A percentile compares a stretch with the other conserved stretches of the same genome.
These are phyloP conservation scores for Pseudotriccus pelzelni DNA, from an alignment of 2,797 vertebrate genomes.

Conservation along the genomic window DNA sequence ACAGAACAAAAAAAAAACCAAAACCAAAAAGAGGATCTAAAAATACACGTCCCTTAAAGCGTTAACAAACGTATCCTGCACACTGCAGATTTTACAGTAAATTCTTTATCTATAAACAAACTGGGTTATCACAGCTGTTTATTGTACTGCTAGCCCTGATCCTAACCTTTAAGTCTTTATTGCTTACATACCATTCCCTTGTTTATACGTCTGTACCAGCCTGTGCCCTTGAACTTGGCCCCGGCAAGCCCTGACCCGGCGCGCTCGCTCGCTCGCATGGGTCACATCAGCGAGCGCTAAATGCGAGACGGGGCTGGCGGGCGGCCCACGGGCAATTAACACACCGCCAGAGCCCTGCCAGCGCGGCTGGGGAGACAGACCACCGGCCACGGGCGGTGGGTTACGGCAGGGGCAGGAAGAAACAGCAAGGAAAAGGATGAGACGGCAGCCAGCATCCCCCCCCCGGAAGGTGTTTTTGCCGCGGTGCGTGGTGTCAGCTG, in stretches of 20 bases:
- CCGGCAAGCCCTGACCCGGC: constrained; percentile 62
- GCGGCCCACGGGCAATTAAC: constrained; percentile 68
- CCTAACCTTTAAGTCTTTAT: constrained; percentile 81
- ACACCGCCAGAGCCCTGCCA: constrained; percentile 61
- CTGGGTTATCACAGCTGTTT: constrained; percentile 82
- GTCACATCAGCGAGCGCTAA: constrained; percentile 65
- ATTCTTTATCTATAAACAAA: constrained; percentile 83
- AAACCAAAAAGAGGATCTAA: not conserved
- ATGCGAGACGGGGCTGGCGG: constrained; percentile 67
- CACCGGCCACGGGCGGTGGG: constrained; percentile 55
- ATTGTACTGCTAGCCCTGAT: constrained; percentile 77
- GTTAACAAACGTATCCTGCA: constrained; percentile 64
- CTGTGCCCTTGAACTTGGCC: constrained; percentile 83
- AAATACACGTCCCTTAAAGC: constrained; percentile 30
- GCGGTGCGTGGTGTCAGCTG: constrained; percentile 35
- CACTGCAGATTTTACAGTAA: constrained; percentile 66
- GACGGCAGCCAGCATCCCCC: constrained; percentile 7
- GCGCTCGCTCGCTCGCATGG: constrained; percentile 24
- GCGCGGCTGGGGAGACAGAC: constrained; percentile 61
- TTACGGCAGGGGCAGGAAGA: constrained; percentile 63
- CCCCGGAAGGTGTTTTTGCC: constrained; percentile 47
- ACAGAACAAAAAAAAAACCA: not conserved
- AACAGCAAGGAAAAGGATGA: constrained; percentile 45
- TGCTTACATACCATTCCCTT: constrained; percentile 81
- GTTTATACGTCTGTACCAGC: constrained; percentile 79